Base-by-base conservation (phyloP, 2,888 invertebrate species). In the Hoplodrina ambigua region DNA sequence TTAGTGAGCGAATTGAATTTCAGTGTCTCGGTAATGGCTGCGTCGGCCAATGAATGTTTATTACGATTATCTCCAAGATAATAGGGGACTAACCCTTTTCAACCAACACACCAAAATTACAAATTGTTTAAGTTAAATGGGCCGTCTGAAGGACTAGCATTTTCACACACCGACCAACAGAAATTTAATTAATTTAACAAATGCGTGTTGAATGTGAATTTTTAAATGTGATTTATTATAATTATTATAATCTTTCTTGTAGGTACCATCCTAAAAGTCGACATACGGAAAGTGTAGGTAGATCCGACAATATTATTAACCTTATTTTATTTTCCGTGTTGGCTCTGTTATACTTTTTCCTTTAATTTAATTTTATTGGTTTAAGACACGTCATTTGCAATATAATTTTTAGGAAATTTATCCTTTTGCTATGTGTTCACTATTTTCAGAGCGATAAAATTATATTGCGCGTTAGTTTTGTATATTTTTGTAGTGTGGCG, bases 1-100 rank as follows among this genome's bases (percentile, higher is more conserved):
- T 91, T 90, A 88, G 87, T 85, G 80, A 80, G 82, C 84, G 89
- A 90, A 93, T 92, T 92, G 89, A 92, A 91, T 90, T 90, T 91
- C 88, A 90, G 85, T 86, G 86, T 87, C 85, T 85, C 60, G 76
- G 81, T 84, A 84, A 85, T 85, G 78, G 80, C 69, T 77, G 84
- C 77, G 83, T 85, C 80, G 84, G 80, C 83, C 86, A 87, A 86
- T 88, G 83, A 85, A 86, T 83, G 85, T 85, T 85, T 88, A 85
- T 86, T 87, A 85, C 85, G 85, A 88, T 89, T 86, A 89, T 86
- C 85, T 82, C 66, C 61, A 78, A 79, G 84, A 86, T 88, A 87
- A 87, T 87, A 78, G 72, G 76, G 76, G 75, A 70, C 80, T 72
- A 86, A 84, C 85, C 86, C 86, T 88, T 87, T 87, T 86, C 83